Evolutionary conservation across 1,140 invertebrate species (phyloP), one percentile per base, ranked within the genome.

Genomic region (Tetramorium alpestre): DNA sequence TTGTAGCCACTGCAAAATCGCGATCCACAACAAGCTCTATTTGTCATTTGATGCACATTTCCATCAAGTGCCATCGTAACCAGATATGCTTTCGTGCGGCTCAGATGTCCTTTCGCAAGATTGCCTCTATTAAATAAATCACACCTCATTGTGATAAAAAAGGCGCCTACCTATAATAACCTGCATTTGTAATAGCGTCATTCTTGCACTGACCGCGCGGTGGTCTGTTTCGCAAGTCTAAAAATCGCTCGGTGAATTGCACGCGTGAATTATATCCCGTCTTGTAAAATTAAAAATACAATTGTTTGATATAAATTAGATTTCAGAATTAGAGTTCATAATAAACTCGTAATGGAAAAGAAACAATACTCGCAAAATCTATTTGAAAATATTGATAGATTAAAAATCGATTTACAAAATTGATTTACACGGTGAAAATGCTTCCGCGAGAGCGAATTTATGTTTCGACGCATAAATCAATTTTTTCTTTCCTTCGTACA

Each of bases 381-480:
- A 28, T 38, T 51, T 22, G 44, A 64, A 87, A 86, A 88, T 67
- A 28, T 10, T 18, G 49, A 70, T 18, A 64, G 6, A n/a, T 44
- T 81, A 47, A 76, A 28, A 80, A 56, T 3, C 56, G 3, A 33
- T 33, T 33, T 33, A 4, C 3, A 33, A 33, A 3, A 22, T 22
- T 28, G 67, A 49, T 76, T 84, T 33, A 69, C 1, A 44, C 28
- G 54, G 33, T 51, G 28, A 85, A 85, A 81, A 87, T 91, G 85
- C 88, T 90, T 90, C 89, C 89, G 90, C 89, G 76, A 90, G 54
- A 60, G 54, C 58, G 80, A 88, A 90, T 91, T 91, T 90, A 91
- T 87, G 47, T 58, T 54, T 47, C 13, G n/a, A 72, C 54, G 60
- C 81, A 77, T 91, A 91, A 91, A 91, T 91, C 75, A 51, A 28